Evolutionary conservation across 2,797 vertebrate genomes (phyloP).

Genomic region (Xiphorhynchus erythropygius): DNA sequence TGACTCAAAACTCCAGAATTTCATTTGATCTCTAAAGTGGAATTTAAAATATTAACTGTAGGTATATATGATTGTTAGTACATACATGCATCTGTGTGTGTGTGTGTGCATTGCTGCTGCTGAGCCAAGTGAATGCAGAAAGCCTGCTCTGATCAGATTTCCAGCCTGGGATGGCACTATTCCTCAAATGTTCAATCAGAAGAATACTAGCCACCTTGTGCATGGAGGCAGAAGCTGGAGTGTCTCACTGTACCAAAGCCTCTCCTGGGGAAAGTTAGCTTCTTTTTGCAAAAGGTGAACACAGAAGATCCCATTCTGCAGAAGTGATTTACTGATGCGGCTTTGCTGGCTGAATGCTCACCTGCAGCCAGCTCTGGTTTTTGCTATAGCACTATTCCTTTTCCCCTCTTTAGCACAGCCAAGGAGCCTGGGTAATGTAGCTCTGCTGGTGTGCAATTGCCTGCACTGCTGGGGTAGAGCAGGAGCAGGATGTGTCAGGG

Average conservation of each 20-base stretch:
- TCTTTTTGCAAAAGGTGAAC: neutral
- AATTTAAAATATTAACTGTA: neutral
- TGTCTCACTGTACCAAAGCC: neutral
- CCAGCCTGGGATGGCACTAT: neutral
- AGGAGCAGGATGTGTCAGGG: neutral
- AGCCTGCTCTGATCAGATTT: neutral
- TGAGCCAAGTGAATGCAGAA: neutral
- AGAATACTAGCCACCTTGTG: neutral
- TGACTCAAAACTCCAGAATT: neutral
- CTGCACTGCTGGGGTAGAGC: neutral
- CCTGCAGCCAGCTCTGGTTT: neutral
- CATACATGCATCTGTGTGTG: neutral
- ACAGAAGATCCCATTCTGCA: neutral
- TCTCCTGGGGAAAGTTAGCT: accelerated
- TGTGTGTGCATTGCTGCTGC: neutral
- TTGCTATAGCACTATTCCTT: neutral
- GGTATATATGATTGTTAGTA: too few species aligned
- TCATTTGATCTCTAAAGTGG: neutral
- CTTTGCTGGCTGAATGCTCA: neutral
- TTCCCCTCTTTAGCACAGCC: neutral
- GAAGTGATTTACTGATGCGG: neutral
- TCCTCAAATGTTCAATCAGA: neutral
- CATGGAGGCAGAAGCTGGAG: neutral
- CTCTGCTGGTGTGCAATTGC: neutral
- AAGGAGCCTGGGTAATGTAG: neutral